A percentile compares a stretch with the other conserved stretches of the same genome.
Conservation (phyloP, 2,888 invertebrate genomes). For the Blastobasis adustella region DNA sequence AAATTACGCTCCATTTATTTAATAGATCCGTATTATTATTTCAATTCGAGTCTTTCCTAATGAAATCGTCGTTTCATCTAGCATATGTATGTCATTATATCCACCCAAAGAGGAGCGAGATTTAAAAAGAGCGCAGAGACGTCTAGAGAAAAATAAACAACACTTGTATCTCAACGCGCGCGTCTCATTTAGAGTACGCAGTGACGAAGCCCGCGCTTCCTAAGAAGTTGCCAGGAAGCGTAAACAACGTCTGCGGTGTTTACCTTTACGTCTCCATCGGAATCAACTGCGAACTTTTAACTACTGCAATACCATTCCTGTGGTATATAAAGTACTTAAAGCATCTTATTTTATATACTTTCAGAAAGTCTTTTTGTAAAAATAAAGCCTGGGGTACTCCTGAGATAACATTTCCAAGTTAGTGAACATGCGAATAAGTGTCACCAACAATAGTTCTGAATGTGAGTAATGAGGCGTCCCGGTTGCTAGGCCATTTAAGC, state of each 20-base stretch:
- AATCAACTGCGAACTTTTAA: constrained; percentile 34
- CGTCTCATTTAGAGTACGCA: constrained; percentile 55
- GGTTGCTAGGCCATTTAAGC: constrained; percentile 1
- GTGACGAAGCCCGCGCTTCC: constrained; percentile 43
- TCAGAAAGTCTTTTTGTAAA: too few species aligned
- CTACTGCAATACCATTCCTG: constrained; percentile 18
- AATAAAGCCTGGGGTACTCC: too few species aligned
- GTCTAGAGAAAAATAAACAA: constrained; percentile 51
- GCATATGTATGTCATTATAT: constrained; percentile 45
- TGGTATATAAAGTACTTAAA: too few species aligned
- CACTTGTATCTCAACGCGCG: constrained; percentile 60
- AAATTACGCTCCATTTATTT: too few species aligned
- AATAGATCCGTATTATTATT: too few species aligned
- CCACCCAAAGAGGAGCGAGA: constrained; percentile 26
- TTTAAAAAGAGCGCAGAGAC: constrained; percentile 43
- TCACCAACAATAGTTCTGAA: too few species aligned
- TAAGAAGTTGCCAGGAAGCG: constrained; percentile 49
- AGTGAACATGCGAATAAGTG: too few species aligned
- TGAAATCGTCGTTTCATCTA: too few species aligned
- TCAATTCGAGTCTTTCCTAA: too few species aligned
- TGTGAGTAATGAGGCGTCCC: too few species aligned
- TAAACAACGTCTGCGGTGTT: constrained; percentile 53
- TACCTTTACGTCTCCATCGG: constrained; percentile 38
- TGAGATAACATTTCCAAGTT: too few species aligned
- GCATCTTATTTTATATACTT: too few species aligned